These are phyloP conservation scores for Phaetusa simplex DNA, from an alignment of 2,113 vertebrate species.

Conservation along the genomic window DNA sequence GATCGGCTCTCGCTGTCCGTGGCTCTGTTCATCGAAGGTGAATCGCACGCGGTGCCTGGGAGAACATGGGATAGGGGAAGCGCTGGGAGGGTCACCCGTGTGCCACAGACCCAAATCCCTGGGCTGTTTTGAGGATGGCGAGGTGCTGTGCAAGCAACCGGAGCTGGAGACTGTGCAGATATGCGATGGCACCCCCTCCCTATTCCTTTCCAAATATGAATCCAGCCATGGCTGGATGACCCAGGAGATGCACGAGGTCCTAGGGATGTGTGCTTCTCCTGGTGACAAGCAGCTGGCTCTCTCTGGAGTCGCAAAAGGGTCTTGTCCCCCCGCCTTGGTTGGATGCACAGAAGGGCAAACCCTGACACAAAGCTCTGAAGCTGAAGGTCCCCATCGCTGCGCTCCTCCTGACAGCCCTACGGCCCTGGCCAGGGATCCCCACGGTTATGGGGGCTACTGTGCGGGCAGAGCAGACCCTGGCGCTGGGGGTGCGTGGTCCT, in stretches of 20 bases:
- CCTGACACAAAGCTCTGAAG: neutral
- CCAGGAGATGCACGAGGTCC: neutral
- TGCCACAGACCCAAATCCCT: neutral
- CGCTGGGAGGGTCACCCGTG: neutral
- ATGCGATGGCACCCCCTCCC: fast-evolving
- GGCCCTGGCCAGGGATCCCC: neutral
- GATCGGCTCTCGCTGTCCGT: slow-evolving; percentile 79
- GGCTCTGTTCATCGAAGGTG: slow-evolving; percentile 65
- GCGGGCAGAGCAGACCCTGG: neutral
- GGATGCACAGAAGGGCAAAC: neutral
- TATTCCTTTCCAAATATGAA: neutral
- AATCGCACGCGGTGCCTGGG: fast-evolving
- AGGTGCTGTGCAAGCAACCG: too few relatives aligned
- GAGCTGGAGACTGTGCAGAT: neutral
- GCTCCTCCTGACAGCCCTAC: neutral
- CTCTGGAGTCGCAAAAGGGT: neutral
- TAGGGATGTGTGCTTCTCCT: neutral
- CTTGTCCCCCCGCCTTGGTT: too few relatives aligned
- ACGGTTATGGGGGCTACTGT: fast-evolving
- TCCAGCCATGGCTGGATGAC: fast-evolving
- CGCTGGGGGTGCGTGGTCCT: neutral
- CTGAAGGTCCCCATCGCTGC: neutral
- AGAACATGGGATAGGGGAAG: neutral
- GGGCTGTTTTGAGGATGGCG: too few relatives aligned
- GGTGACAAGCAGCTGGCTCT: neutral